Percentiles rank a stretch among this genome's conserved stretches.
Conservation (phyloP, 1,140 invertebrate genomes). For the Lepidostoma basale region DNA sequence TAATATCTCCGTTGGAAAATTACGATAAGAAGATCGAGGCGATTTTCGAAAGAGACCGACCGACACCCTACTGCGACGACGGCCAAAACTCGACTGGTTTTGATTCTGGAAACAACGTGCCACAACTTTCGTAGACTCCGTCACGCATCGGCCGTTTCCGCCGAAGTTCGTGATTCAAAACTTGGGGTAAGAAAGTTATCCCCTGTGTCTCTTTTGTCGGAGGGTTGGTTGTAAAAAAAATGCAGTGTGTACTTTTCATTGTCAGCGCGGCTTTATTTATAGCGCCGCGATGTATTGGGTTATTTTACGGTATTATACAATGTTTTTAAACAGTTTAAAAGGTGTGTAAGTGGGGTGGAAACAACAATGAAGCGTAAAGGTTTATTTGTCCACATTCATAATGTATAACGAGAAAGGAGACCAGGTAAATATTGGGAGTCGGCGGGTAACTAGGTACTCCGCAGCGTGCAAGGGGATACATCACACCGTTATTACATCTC, state of each 20-base stretch:
- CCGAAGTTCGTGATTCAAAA: conserved; percentile 10
- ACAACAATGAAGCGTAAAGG: conserved; percentile 25
- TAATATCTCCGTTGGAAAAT: too few relatives aligned
- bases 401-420: not conserved
- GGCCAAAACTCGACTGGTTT: conserved; percentile 42
- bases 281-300: conserved; percentile 31
- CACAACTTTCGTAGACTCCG: conserved; percentile 37
- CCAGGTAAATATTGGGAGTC: conserved; percentile 37
- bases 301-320: conserved; percentile 38
- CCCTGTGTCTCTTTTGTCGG: conserved; percentile 25
- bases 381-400: conserved; percentile 37
- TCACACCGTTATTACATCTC: conserved; percentile 23
- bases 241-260: conserved; percentile 29
- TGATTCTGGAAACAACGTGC: conserved; percentile 30
- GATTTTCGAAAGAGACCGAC: conserved; percentile 12
- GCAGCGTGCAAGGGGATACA: conserved; percentile 13
- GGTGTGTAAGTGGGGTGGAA: conserved; percentile 38
- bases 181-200: conserved; percentile 42
- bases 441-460: too few relatives aligned
- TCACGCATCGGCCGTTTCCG: conserved; percentile 34
- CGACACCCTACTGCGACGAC: conserved; percentile 23
- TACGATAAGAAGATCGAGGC: not conserved
- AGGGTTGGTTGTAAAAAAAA: conserved; percentile 33
- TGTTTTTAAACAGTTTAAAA: conserved; percentile 44
- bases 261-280: conserved; percentile 35